A percentile compares a stretch with the other conserved stretches of the same genome.
Evolutionary conservation across 2,797 vertebrate species (phyloP).

Genomic region (Gallinago stenura): DNA sequence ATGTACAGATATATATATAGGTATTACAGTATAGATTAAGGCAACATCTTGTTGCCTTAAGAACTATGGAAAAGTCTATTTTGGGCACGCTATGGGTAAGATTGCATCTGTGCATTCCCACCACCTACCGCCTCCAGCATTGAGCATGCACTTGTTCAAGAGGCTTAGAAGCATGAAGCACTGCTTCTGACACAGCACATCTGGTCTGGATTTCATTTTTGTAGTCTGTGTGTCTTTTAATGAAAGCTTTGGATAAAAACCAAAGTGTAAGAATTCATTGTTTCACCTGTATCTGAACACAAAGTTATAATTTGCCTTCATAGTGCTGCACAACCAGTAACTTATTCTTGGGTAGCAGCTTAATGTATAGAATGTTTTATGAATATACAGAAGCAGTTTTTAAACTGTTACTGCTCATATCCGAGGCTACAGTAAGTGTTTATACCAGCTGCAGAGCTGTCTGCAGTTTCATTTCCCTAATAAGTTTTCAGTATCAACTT

Average conservation of each 20-base stretch:
- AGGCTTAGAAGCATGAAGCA: neutral
- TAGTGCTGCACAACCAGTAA: neutral
- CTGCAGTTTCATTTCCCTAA: neutral
- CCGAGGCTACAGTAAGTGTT: neutral
- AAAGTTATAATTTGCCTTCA: neutral
- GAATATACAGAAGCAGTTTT: neutral
- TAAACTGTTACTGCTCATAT: neutral
- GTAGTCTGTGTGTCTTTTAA: neutral
- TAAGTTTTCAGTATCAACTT: neutral
- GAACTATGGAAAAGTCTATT: neutral
- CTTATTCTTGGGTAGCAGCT: neutral
- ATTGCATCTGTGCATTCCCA: neutral
- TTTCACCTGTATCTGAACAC: neutral
- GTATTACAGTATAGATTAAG: neutral
- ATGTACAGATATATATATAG: neutral
- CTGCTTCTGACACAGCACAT: neutral
- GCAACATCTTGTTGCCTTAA: neutral
- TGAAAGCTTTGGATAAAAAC: neutral
- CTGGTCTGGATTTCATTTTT: neutral
- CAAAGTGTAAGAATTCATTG: neutral
- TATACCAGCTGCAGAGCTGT: neutral
- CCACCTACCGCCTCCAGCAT: neutral
- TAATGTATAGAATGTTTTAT: neutral
- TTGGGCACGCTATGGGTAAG: rapidly evolving
- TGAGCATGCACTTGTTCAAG: neutral